phyloP scores from a whole-genome alignment of 2,888 invertebrate species.

The Yponomeuta evonymella region DNA sequence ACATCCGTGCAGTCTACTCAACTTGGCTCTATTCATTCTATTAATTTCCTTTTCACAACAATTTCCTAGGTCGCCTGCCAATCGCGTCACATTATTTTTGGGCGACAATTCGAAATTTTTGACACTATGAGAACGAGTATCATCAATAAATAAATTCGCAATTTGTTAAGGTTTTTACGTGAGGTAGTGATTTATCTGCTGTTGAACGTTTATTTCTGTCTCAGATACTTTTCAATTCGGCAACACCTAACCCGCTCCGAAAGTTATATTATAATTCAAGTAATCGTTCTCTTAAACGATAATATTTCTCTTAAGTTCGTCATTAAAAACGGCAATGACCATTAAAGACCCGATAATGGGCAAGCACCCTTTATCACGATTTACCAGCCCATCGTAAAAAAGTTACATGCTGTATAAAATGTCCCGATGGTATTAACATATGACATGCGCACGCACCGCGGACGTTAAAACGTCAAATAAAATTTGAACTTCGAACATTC shows the following conservation, averaged over 20 bases:
- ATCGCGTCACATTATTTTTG: no score
- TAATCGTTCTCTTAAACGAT: slow-evolving; percentile 12
- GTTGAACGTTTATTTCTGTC: no score
- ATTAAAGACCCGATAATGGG: slow-evolving; percentile 55
- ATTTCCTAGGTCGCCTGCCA: no score
- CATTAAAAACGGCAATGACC: slow-evolving; percentile 55
- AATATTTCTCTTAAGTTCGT: slow-evolving; percentile 16
- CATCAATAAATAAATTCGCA: no score
- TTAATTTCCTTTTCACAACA: no score
- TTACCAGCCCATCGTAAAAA: slow-evolving; percentile 44
- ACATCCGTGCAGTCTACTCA: no score
- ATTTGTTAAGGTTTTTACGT: no score
- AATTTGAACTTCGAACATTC: slow-evolving; percentile 23
- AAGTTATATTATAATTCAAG: not conserved
- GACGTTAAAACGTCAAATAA: slow-evolving; percentile 34
- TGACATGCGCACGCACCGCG: slow-evolving; percentile 64
- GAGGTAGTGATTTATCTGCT: no score
- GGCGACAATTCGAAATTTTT: no score
- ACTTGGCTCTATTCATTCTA: no score
- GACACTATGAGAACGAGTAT: no score
- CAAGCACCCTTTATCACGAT: slow-evolving; percentile 47
- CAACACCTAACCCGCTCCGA: not conserved
- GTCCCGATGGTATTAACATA: slow-evolving; percentile 37
- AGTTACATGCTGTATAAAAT: slow-evolving; percentile 42
- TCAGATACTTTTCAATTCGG: no score